Evolutionary conservation across 2,888 invertebrate genomes (phyloP), one percentile per base, ranked within the genome.

Genomic region (Tubulanus polymorphus): DNA sequence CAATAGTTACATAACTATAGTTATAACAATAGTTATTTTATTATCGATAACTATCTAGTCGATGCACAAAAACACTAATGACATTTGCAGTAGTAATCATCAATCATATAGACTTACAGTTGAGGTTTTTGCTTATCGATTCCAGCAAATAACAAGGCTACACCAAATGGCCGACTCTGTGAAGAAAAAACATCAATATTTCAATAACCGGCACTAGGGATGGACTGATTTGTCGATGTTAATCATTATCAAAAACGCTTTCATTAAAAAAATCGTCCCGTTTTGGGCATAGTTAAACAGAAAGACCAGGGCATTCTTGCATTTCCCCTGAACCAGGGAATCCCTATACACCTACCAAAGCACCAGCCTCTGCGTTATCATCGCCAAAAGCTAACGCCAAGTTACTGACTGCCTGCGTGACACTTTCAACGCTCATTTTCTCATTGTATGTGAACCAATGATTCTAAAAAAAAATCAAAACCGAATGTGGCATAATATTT

Each of bases 341-440:
- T 3, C n/a, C 20, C 37, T 1, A 2, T 27, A 25, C 20, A 51
- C 18, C 89, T 88, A 60, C 92, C 93, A 84, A 84, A 15, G 83
- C 82, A 56, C 81, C 81, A 29, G 80, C 80, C 79, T 95, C 93
- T 71, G 91, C 91, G 74, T 96, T 95, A 64, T 95, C 95, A 79
- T 99, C 99, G 12, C 99, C 97, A 82, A 99, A 99, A 76, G 95
- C 93, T 73, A 99, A 93, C n/a, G 99, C 97, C 68, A 99, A 82
- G 80, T 97, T 96, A 41, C 97, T 96, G 1, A 99, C 97, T 2
- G 97, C 93, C 79, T 97, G 96, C 1, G 97, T 95, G 66, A 96
- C 93, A 6, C 95, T 96, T 81, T 99, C 99, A 2, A 97, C 91
- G 2, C 87, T 88, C 93, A 97, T 97, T 62, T 86, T 86, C 81